phyloP scores from a whole-genome alignment of 2,113 vertebrate species.

The Narcine bancroftii region DNA sequence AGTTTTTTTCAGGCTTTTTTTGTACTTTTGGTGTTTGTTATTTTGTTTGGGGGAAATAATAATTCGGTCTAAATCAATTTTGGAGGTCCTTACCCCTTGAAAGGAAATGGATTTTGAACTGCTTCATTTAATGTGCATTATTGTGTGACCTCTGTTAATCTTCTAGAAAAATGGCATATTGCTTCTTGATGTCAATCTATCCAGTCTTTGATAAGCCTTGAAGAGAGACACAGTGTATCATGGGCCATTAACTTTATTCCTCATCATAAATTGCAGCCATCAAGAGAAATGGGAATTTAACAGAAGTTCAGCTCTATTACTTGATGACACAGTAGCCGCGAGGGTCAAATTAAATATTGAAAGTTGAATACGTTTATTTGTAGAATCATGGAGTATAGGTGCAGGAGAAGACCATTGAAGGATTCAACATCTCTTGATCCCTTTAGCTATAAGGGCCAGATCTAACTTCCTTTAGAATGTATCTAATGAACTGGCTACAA shows the following conservation, averaged over 20 bases:
- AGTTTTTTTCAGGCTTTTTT: neutral
- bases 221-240: neutral
- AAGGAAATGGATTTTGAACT: neutral
- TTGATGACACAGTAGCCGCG: neutral
- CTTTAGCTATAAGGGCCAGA: too few species aligned
- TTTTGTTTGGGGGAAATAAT: neutral
- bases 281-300: neutral
- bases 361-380: too few species aligned
- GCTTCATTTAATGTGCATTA: neutral
- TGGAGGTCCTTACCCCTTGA: neutral
- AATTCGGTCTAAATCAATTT: neutral
- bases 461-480: too few species aligned
- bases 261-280: neutral
- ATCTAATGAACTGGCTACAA: too few species aligned
- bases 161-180: neutral
- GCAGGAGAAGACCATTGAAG: too few species aligned
- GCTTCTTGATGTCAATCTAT: neutral
- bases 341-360: too few species aligned
- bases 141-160: neutral
- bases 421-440: too few species aligned
- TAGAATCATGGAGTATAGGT: too few species aligned
- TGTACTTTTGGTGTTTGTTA: neutral
- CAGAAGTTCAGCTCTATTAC: neutral
- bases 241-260: neutral
- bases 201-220: neutral